Percentiles rank a stretch among this genome's conserved stretches.
phyloP scores from a whole-genome alignment of 1,140 invertebrate genomes.

The Megalonaias nervosa region DNA sequence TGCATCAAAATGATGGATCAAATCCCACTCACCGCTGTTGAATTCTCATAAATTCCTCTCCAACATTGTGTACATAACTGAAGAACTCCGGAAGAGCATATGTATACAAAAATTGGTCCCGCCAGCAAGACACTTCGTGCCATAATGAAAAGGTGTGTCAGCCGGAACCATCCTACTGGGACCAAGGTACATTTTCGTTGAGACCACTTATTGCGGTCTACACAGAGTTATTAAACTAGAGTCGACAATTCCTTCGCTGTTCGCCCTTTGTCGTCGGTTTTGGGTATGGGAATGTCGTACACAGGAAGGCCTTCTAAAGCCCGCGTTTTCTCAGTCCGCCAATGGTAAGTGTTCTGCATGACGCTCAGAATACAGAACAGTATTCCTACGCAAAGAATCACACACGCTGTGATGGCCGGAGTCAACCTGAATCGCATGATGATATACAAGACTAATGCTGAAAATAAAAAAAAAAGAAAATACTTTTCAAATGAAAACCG shows the following conservation, averaged over 20 bases:
- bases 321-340: constrained; percentile 82
- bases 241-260: constrained; percentile 28
- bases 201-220: too few relatives aligned
- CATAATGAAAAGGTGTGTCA: too few relatives aligned
- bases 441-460: constrained; percentile 93
- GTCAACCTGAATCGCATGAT: constrained; percentile 87
- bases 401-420: constrained; percentile 89
- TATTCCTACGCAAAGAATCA: constrained; percentile 90
- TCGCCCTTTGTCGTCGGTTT: background rate
- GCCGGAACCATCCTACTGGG: too few relatives aligned
- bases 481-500: too few relatives aligned
- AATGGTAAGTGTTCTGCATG: constrained; percentile 94
- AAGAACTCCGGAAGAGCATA: too few relatives aligned
- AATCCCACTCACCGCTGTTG: too few relatives aligned
- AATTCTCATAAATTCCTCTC: too few relatives aligned
- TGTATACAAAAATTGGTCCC: too few relatives aligned
- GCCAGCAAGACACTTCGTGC: too few relatives aligned
- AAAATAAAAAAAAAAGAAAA: constrained; percentile 59
- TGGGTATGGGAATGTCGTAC: constrained; percentile 31
- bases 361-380: constrained; percentile 93
- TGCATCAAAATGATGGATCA: too few relatives aligned
- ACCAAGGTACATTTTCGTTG: too few relatives aligned
- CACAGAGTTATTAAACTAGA: constrained; percentile 11
- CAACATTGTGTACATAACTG: too few relatives aligned
- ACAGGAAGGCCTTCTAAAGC: constrained; percentile 56